Evolutionary conservation across 2,888 invertebrate genomes (phyloP), one percentile per base, ranked within the genome.

Genomic region (Platerodrilus igneus): DNA sequence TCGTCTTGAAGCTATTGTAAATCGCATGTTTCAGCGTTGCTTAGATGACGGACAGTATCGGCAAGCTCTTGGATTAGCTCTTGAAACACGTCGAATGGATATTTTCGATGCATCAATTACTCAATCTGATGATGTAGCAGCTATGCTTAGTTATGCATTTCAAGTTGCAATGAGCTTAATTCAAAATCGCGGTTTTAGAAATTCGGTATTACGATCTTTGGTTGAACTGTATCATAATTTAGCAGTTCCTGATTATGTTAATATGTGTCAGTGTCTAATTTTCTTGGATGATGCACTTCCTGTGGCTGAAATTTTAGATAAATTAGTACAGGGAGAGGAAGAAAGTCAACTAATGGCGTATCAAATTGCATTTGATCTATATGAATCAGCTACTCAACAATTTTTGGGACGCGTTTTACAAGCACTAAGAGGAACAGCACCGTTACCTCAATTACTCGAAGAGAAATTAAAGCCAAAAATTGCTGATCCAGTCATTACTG

Each of bases 381-480:
- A 99, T 64, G 99, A 99, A 67, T 95, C 94, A 23, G 99, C 97
- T 1, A 96, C 96, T 2, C 99, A 99, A 69, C 94, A 97, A 65
- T 96, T 96, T 67, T 74, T 99, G 32, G 86, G 86, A 6, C 78
- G 87, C 53, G 89, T 95, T 6, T 68, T 92, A 48, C 84, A 87
- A 62, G 87, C 89, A 10, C 70, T 94, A 4, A 77, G 85, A 56
- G 79, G 80, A 29, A 88, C 87, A 9, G 88, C 89, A 13, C 90
- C 89, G 0, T 80, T 88, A 45, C 88, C 89, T 3, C 77, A 81
- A 41, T 80, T 86, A 2, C 69, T 86, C 8, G 78, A 83, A 51
- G 82, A 81, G 4, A 86, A 85, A 55, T 79, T 83, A 6, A 85
- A 86, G 57, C 81, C 84, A 0, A 81, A 81, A 59, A 72, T 72